Conservation (phyloP, 2,113 vertebrate genomes). For the Hydrochoerus hydrochaeris region DNA sequence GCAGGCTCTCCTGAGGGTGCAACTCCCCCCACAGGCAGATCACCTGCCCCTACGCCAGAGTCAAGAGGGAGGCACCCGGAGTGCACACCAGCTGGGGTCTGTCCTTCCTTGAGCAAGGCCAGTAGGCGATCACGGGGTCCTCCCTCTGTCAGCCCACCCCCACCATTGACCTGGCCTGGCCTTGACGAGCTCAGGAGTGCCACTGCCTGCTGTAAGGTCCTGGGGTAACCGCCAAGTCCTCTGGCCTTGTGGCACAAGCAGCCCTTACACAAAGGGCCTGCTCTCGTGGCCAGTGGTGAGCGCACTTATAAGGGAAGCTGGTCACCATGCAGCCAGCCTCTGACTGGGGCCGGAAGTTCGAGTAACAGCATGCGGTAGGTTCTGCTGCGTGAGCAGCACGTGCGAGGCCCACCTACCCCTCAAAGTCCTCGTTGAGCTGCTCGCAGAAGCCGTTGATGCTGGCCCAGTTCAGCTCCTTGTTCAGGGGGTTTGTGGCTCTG, state of each 20-base stretch:
- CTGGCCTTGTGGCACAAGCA: no score
- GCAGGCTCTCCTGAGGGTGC: rapidly evolving
- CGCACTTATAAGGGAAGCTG: not conserved
- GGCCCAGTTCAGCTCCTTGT: conserved; percentile 95
- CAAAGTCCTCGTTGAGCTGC: conserved; percentile 94
- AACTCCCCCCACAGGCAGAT: not conserved
- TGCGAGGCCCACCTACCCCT: conserved; percentile 89
- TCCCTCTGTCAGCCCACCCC: not conserved
- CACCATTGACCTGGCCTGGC: not conserved
- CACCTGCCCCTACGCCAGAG: no score
- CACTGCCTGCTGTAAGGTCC: not conserved
- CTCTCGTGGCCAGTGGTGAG: not conserved
- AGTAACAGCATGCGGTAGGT: rapidly evolving
- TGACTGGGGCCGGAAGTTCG: rapidly evolving
- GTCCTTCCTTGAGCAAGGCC: not conserved
- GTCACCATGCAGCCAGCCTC: not conserved
- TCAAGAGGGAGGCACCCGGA: not conserved
- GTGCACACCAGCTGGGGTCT: not conserved
- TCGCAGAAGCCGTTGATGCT: conserved; percentile 94
- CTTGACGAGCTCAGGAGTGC: not conserved
- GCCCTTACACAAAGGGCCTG: not conserved
- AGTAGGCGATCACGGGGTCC: not conserved
- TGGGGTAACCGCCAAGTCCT: not conserved
- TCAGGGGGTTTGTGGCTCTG: conserved; percentile 96
- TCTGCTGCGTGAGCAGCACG: rapidly evolving